phyloP scores from a whole-genome alignment of 2,797 vertebrate genomes.

The Schizopygopsis malacanthus region DNA sequence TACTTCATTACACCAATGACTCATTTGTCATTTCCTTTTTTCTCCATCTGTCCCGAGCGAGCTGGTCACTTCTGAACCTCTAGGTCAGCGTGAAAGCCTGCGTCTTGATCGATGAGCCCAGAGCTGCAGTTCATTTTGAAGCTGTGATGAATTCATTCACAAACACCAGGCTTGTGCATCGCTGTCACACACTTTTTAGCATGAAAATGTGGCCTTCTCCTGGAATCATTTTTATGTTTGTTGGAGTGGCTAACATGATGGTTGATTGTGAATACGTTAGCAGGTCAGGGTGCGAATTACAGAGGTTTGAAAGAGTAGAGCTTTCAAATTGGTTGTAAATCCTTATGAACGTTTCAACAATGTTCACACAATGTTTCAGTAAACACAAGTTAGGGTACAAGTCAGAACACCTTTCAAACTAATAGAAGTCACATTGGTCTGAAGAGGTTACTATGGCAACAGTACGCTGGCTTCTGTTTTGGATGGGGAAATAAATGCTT shows the following conservation, averaged over 20 bases:
- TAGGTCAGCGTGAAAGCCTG: not conserved
- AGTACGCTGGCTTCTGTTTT: not conserved
- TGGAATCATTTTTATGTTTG: not conserved
- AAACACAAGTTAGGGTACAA: not conserved
- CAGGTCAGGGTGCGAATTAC: not conserved
- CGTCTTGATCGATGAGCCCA: conserved; percentile 34
- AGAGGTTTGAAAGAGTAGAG: not conserved
- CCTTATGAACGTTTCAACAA: not conserved
- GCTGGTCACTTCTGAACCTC: not conserved
- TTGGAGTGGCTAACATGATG: not conserved
- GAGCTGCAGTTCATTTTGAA: not conserved
- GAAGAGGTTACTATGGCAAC: not conserved
- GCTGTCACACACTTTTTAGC: not conserved
- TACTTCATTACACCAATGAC: not conserved
- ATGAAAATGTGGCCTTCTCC: not conserved
- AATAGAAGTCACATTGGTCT: not conserved
- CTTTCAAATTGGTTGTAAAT: not conserved
- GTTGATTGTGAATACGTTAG: not conserved
- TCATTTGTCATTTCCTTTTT: conserved; percentile 1
- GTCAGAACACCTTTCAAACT: not conserved
- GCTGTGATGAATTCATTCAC: conserved; percentile 40
- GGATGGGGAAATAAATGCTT: not conserved
- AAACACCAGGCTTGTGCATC: not conserved
- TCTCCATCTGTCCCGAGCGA: not conserved
- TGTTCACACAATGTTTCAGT: not conserved